phyloP scores from a whole-genome alignment of 2,888 invertebrate genomes.

The Chironomus tentans region DNA sequence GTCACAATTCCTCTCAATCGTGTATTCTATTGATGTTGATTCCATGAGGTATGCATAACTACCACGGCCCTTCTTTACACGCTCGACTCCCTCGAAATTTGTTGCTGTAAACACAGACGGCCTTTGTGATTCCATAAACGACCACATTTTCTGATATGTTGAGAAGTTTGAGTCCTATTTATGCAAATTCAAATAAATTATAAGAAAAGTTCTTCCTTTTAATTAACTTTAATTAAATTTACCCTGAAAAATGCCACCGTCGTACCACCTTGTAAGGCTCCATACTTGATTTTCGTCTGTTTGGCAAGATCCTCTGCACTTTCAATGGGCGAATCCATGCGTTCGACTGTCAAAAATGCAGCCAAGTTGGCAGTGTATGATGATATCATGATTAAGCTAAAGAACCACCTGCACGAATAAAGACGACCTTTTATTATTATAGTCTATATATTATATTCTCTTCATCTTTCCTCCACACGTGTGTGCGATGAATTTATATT shows the following conservation, averaged over 20 bases:
- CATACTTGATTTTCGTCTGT: conserved; percentile 96
- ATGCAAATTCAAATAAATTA: background rate
- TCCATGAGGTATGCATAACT: conserved; percentile 97
- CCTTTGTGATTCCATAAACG: conserved; percentile 81
- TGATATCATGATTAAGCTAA: conserved; percentile 90
- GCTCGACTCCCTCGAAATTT: conserved; percentile 83
- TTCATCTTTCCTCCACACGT: no score
- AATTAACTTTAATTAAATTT: conserved; percentile 21
- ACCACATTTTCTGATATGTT: conserved; percentile 93
- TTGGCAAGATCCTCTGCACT: conserved; percentile 92
- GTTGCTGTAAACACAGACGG: conserved; percentile 79
- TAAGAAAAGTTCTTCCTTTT: conserved; percentile 12
- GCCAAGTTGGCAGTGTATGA: conserved; percentile 87
- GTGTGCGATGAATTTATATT: no score
- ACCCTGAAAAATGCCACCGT: conserved; percentile 93
- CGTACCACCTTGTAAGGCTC: conserved; percentile 84
- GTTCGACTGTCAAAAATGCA: conserved; percentile 21
- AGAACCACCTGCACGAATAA: conserved; percentile 65
- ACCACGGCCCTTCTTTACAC: conserved; percentile 74
- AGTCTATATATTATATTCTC: background rate
- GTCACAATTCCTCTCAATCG: conserved; percentile 80
- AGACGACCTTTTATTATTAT: background rate
- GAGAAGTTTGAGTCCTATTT: conserved; percentile 82
- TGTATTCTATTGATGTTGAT: conserved; percentile 92
- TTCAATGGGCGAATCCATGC: conserved; percentile 92